Percentiles rank a stretch among this genome's conserved stretches.
Conservation (phyloP, 92 coral and sea anemone species). For the Phenganax subtilis region DNA sequence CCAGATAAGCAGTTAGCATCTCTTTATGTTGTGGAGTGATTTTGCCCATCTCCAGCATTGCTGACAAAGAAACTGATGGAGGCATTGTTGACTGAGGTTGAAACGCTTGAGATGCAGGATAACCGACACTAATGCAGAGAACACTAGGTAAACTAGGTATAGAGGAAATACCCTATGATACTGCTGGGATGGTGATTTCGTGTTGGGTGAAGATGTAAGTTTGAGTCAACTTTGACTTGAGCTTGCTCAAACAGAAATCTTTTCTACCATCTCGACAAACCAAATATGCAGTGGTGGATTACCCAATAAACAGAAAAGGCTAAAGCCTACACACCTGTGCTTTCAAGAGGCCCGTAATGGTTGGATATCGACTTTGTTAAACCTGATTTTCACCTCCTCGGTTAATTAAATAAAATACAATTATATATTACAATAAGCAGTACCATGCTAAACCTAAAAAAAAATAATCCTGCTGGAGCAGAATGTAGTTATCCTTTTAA, state of each 20-base stretch:
- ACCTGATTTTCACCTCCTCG: too few relatives aligned
- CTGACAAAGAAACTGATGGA: slow-evolving; percentile 53
- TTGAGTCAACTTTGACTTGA: not conserved
- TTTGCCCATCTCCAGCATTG: slow-evolving; percentile 58
- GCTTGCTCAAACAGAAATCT: not conserved
- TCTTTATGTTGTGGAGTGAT: slow-evolving; percentile 52
- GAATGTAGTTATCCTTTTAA: too few relatives aligned
- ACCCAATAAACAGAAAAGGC: too few relatives aligned
- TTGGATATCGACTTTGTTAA: too few relatives aligned
- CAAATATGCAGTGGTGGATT: slow-evolving; percentile 31
- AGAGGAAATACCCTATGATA: not conserved
- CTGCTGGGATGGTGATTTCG: not conserved
- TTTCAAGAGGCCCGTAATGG: too few relatives aligned
- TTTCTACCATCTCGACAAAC: slow-evolving; percentile 1
- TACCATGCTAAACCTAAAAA: too few relatives aligned
- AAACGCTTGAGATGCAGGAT: not conserved
- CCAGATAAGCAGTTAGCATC: slow-evolving; percentile 46
- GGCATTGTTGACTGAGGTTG: slow-evolving; percentile 32
- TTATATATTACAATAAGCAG: too few relatives aligned
- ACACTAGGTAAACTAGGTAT: not conserved
- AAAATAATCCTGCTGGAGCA: too few relatives aligned
- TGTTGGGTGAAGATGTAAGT: not conserved
- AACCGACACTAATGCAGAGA: not conserved
- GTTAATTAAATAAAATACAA: too few relatives aligned
- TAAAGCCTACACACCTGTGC: too few relatives aligned